Conservation (phyloP, 2,888 invertebrate species). For the Eupithecia exiguata region DNA sequence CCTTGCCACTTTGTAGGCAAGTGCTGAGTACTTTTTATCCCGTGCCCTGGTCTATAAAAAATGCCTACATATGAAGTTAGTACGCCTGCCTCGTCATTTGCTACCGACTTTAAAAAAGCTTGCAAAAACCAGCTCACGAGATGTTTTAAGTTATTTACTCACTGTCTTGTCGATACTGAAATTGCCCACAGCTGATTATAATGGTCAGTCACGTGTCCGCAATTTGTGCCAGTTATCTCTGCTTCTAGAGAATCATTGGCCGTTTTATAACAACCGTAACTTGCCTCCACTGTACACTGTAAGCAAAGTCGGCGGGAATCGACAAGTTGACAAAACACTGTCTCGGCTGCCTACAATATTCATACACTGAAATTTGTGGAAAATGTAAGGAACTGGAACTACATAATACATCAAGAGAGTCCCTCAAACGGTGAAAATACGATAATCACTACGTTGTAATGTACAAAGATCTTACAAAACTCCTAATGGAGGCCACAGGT, state of each 20-base stretch:
- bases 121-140: constrained; percentile 1
- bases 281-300: not conserved
- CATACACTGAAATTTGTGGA: too few relatives aligned
- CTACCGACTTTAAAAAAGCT: not conserved
- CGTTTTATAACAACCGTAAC: not conserved
- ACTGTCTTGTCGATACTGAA: constrained; percentile 31
- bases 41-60: not conserved
- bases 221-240: constrained; percentile 19
- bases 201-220: constrained; percentile 28
- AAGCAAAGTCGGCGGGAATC: too few relatives aligned
- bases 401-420: too few relatives aligned
- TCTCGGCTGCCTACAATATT: too few relatives aligned
- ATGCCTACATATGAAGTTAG: not conserved
- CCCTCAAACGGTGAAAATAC: too few relatives aligned
- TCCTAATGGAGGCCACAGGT: too few relatives aligned
- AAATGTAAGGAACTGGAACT: too few relatives aligned
- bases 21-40: not conserved
- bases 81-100: not conserved
- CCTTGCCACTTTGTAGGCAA: not conserved
- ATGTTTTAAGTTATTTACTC: constrained; percentile 25
- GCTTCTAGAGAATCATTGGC: not conserved
- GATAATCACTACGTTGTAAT: too few relatives aligned
- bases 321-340: too few relatives aligned
- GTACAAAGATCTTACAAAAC: too few relatives aligned
- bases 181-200: constrained; percentile 31